Evolutionary conservation across 2,888 invertebrate species (phyloP).

Genomic region (Sesia bembeciformis): DNA sequence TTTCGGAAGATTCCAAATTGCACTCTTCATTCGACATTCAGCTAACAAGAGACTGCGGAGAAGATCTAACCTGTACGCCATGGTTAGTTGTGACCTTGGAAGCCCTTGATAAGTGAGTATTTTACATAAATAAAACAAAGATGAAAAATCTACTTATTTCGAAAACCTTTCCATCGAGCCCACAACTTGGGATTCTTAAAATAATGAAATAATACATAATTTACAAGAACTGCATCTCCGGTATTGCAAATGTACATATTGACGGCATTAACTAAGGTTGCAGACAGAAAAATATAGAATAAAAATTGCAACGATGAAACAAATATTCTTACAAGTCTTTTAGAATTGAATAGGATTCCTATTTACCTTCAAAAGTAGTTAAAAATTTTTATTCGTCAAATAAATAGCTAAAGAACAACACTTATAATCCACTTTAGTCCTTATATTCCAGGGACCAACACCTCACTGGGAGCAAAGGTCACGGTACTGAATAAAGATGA

Average conservation of each 20-base stretch:
- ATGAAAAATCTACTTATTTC: too few relatives aligned
- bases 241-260: too few relatives aligned
- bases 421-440: slow-evolving; percentile 24
- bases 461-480: slow-evolving; percentile 41
- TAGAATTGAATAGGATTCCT: too few relatives aligned
- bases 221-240: too few relatives aligned
- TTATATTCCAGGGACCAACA: slow-evolving; percentile 43
- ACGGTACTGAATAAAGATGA: slow-evolving; percentile 44
- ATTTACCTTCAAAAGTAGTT: too few relatives aligned
- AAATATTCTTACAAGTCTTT: too few relatives aligned
- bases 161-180: too few relatives aligned
- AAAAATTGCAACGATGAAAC: too few relatives aligned
- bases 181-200: too few relatives aligned
- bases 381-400: too few relatives aligned
- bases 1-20: slow-evolving; percentile 38
- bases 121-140: too few relatives aligned
- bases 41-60: slow-evolving; percentile 66
- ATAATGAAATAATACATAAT: too few relatives aligned
- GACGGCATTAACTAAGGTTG: background rate
- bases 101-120: slow-evolving; percentile 37
- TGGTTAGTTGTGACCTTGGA: slow-evolving; percentile 50
- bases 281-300: background rate
- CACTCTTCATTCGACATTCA: slow-evolving; percentile 45
- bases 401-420: background rate
- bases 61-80: slow-evolving; percentile 67